Evolutionary conservation across 2,888 invertebrate genomes (phyloP), one percentile per base, ranked within the genome.

Genomic region (Tubulanus polymorphus): DNA sequence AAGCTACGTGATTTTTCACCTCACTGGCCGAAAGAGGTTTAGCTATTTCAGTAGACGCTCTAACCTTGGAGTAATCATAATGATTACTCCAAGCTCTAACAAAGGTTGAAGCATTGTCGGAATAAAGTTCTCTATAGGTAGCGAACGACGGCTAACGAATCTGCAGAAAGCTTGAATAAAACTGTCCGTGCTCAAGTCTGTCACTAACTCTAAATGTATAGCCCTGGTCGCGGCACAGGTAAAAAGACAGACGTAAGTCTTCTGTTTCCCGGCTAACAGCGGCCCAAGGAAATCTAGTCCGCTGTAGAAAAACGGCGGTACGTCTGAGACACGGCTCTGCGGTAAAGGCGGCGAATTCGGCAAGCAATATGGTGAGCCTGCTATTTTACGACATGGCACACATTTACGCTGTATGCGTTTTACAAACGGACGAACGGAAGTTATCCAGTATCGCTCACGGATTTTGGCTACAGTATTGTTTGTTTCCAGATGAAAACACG

Each of bases 211-310:
- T 35, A 35, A 35, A n/a, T 35, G 35, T 35, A 35, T 29, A 10
- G 48, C 48, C 29, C 29, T 2, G 15, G 48, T 29, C 10, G 28
- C 26, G 15, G 23, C 20, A 25, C 48, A 48, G 2, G 48, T 48
- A 18, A 48, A 48, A 18, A 30, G 26, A 28, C 23, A 20, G 15
- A 48, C 29, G 23, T 26, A 48, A 3, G 29, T 18, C 6, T 48
- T 48, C 3, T 6, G 23, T 48, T 18, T 12, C 26, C n/a, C 20
- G 15, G 18, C 3, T 3, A 47, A 23, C 18, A 3, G 18, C 18
- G 47, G 15, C 25, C 48, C 48, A 25, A 18, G 20, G 29, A 48
- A 48, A 18, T 48, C 48, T 2, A 48, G n/a, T n/a, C 48, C 48
- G 15, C 15, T 25, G 18, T 27, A 25, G 15, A 1, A 15, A 30